Percentiles rank a stretch among this genome's conserved stretches.
Conservation (phyloP, 1,140 invertebrate species). For the Nebria ingens region DNA sequence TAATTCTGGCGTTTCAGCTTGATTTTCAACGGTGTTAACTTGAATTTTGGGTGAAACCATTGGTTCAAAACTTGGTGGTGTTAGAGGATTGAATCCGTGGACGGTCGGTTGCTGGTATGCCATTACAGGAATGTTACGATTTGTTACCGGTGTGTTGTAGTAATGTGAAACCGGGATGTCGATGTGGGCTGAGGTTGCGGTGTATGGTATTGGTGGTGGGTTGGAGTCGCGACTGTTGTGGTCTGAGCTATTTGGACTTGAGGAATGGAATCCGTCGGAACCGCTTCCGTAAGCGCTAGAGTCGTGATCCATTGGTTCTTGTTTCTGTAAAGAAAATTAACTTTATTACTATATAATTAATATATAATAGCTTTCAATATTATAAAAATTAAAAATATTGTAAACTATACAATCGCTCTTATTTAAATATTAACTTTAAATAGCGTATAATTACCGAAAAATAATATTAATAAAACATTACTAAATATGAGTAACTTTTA, state of each 20-base stretch:
- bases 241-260: slow-evolving; percentile 26
- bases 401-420: not conserved
- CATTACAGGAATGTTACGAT: not conserved
- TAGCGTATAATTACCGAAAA: not conserved
- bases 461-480: no score
- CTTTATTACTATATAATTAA: slow-evolving; percentile 15
- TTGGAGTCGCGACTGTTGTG: slow-evolving; percentile 23
- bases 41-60: slow-evolving; percentile 19
- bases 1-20: not conserved
- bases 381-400: not conserved
- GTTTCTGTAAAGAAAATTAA: slow-evolving; percentile 30
- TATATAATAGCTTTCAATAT: not conserved
- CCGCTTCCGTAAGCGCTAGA: slow-evolving; percentile 31
- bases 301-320: slow-evolving; percentile 30
- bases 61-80: slow-evolving; percentile 34
- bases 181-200: not conserved
- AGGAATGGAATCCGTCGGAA: slow-evolving; percentile 25
- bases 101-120: slow-evolving; percentile 27
- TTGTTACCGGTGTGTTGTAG: slow-evolving; percentile 17
- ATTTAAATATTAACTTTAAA: slow-evolving; percentile 11
- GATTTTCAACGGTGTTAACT: not conserved
- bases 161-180: slow-evolving; percentile 3
- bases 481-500: no score
- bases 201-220: slow-evolving; percentile 4
- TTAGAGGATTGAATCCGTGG: slow-evolving; percentile 34